Percentiles rank a stretch among this genome's conserved stretches.
These are phyloP conservation scores for Ceuthmochares aereus DNA, from an alignment of 2,113 vertebrate genomes.

Conservation along the genomic window DNA sequence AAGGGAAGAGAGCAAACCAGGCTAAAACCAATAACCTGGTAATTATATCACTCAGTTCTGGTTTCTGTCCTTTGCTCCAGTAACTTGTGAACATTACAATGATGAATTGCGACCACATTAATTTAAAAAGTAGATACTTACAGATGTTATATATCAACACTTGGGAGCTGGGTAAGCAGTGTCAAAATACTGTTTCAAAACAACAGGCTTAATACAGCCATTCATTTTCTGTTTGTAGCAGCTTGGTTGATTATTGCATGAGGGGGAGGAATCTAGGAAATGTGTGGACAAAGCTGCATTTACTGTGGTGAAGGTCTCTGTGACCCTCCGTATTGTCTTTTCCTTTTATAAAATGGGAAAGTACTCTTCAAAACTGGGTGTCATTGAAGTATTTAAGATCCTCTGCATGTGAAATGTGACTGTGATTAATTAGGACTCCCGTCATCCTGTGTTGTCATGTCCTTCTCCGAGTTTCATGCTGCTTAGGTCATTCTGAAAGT, in stretches of 20 bases:
- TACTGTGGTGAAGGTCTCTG: neutral
- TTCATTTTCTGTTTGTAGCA: neutral
- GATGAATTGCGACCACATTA: neutral
- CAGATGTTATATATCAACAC: neutral
- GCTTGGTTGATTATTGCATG: neutral
- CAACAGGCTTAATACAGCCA: neutral
- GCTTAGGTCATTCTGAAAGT: constrained; percentile 45
- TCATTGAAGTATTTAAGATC: neutral
- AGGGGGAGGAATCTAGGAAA: neutral
- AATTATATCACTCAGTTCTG: neutral
- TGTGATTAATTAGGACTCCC: neutral
- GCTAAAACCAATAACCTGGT: neutral
- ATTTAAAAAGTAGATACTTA: neutral
- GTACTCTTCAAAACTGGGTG: neutral
- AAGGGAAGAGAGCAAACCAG: neutral
- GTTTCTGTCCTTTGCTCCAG: neutral
- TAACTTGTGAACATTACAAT: neutral
- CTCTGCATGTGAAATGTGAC: neutral
- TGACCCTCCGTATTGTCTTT: neutral
- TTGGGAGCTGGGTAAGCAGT: neutral
- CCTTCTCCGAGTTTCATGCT: neutral
- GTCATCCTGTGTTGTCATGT: neutral
- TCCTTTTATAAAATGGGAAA: neutral
- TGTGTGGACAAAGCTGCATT: neutral
- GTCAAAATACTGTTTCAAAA: neutral